phyloP scores from a whole-genome alignment of 2,888 invertebrate genomes.

The Anthophora plumipes region DNA sequence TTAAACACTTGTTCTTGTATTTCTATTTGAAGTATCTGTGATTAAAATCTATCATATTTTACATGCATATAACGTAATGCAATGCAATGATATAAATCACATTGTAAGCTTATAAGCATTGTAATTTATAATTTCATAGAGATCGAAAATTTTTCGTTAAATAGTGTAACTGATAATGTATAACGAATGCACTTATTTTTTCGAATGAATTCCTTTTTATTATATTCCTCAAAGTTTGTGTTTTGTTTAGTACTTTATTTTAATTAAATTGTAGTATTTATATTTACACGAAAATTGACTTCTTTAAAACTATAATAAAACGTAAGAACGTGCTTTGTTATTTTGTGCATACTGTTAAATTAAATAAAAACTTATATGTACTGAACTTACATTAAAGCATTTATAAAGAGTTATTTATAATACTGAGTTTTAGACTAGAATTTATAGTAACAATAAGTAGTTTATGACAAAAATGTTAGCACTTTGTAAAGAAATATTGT shows the following conservation, averaged over 20 bases:
- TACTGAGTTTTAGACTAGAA: constrained; percentile 49
- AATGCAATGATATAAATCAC: constrained; percentile 1
- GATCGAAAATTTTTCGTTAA: neutral
- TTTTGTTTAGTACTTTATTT: constrained; percentile 15
- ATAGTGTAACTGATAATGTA: neutral
- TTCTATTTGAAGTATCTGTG: neutral
- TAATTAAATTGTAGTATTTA: constrained; percentile 15
- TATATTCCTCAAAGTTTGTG: constrained; percentile 35
- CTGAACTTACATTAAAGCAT: constrained; percentile 10
- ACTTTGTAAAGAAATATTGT: constrained; percentile 1
- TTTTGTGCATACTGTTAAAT: constrained; percentile 19
- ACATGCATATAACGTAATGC: constrained; percentile 4
- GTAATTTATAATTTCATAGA: constrained; percentile 12
- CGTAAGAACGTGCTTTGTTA: constrained; percentile 25
- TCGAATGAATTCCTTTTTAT: neutral
- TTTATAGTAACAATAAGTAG: constrained; percentile 10
- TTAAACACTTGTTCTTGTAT: neutral
- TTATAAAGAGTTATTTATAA: constrained; percentile 11
- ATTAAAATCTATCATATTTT: neutral
- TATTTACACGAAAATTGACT: constrained; percentile 7
- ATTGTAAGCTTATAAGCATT: constrained; percentile 1
- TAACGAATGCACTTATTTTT: neutral
- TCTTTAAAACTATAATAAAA: constrained; percentile 6
- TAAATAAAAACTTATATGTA: constrained; percentile 17
- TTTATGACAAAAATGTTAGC: constrained; percentile 12